Evolutionary conservation across 2,113 vertebrate genomes (phyloP).

Genomic region (Sceloporus tristichus): DNA sequence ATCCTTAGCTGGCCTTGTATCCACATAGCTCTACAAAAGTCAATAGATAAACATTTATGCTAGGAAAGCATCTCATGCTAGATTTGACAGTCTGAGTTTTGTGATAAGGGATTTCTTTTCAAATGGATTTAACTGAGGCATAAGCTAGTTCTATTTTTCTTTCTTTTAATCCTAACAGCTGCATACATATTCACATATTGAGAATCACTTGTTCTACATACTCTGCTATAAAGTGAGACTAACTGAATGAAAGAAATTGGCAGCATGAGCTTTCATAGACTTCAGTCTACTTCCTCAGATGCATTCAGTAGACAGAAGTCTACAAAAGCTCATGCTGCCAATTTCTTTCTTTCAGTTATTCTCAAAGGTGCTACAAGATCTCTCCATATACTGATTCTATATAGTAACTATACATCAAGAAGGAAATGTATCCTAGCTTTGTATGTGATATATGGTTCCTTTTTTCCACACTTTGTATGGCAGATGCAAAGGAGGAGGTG

Average conservation of each 20-base stretch:
- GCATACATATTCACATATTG: background rate
- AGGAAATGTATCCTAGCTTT: too few species aligned
- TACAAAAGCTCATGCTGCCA: too few species aligned
- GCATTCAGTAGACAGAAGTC: too few species aligned
- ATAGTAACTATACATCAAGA: too few species aligned
- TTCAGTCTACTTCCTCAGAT: too few species aligned
- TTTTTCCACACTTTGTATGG: too few species aligned
- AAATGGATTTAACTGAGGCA: background rate
- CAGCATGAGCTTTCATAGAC: too few species aligned
- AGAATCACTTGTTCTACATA: background rate
- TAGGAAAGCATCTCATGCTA: background rate
- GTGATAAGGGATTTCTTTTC: slow-evolving; percentile 5
- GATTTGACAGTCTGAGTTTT: slow-evolving; percentile 8
- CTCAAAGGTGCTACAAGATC: too few species aligned
- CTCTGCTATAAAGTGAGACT: background rate
- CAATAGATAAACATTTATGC: slow-evolving; percentile 19
- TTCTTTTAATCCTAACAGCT: background rate
- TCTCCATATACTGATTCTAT: too few species aligned
- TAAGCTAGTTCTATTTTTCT: background rate
- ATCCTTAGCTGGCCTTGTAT: slow-evolving; percentile 3
- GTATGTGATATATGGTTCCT: background rate
- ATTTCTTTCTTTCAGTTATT: too few species aligned
- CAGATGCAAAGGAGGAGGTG: background rate
- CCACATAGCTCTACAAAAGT: slow-evolving; percentile 10
- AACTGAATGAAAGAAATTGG: too few species aligned